phyloP scores from a whole-genome alignment of 2,113 vertebrate species.

The Dromaius novaehollandiae region DNA sequence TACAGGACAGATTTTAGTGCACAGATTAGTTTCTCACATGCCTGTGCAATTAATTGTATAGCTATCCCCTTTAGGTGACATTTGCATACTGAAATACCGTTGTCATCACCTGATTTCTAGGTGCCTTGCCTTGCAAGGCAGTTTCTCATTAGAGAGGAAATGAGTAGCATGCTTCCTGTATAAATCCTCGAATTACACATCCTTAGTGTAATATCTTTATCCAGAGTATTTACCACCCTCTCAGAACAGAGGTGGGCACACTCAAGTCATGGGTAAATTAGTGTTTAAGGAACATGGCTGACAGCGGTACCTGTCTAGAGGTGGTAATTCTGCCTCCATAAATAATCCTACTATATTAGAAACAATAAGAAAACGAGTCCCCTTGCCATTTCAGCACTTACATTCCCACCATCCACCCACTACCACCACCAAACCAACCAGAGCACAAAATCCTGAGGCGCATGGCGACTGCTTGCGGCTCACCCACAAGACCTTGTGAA shows the following conservation, averaged over 20 bases:
- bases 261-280: neutral
- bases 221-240: neutral
- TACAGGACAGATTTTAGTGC: neutral
- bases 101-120: neutral
- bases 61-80: neutral
- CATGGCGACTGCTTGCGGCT: neutral
- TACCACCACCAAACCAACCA: neutral
- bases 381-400: neutral
- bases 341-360: neutral
- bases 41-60: neutral
- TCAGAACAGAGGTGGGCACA: neutral
- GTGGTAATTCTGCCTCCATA: neutral
- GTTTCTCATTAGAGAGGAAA: neutral
- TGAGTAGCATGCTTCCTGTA: neutral
- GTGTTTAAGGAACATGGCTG: neutral
- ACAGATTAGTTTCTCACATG: neutral
- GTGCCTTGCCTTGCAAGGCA: neutral
- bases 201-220: neutral
- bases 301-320: neutral
- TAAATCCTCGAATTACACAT: neutral
- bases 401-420: neutral
- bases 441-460: neutral
- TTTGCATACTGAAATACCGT: neutral
- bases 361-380: neutral
- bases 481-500: neutral